Evolutionary conservation across 2,113 vertebrate genomes (phyloP), one percentile per base, ranked within the genome.

Genomic region (Arothron firmamentum): DNA sequence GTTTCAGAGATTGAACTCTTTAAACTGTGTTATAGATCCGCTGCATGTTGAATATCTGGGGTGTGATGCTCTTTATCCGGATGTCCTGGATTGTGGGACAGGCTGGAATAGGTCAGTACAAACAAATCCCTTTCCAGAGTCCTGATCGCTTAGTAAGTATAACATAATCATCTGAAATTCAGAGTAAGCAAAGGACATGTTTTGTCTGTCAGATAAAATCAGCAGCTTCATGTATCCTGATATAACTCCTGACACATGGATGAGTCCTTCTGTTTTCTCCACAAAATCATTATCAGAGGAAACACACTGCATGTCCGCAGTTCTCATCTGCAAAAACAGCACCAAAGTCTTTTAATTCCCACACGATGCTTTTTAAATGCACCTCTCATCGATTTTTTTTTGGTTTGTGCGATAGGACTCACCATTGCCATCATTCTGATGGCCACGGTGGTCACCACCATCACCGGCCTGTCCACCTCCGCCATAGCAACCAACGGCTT

Each of bases 1-100:
- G 15, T 28, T 6, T 52, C n/a, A 47, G 13, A 16, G 15, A 3
- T 6, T 16, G 45, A n/a, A 47, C 45, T 2, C 15, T 15, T 6
- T 17, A n/a, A 15, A 12, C 21, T 68, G 53, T 1, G n/a, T 74
- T 67, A 5, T 75, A 98, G 96, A 83, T 99, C 59, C 93, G 96
- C 84, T 99, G 96, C 70, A 98, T 99, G 96, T 88, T 99, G 83
- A 99, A 99, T 85, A 99, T 99, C 53, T 99, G 96, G 96, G 96
- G 96, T n/a, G 96, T 99, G 80, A 99, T 99, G 95, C 94, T 99
- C 14, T 98, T 98, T 81, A 99, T 98, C 86, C 89, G 96, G 31
- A 90, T 99, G 47, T 95, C 96, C 8, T 99, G 96, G 96, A 99
- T 99, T 66, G 96, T 99, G 1, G 96, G 96, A 70, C 95, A 99